These are phyloP conservation scores for Colaptes auratus DNA, from an alignment of 2,113 vertebrate species.

Conservation along the genomic window DNA sequence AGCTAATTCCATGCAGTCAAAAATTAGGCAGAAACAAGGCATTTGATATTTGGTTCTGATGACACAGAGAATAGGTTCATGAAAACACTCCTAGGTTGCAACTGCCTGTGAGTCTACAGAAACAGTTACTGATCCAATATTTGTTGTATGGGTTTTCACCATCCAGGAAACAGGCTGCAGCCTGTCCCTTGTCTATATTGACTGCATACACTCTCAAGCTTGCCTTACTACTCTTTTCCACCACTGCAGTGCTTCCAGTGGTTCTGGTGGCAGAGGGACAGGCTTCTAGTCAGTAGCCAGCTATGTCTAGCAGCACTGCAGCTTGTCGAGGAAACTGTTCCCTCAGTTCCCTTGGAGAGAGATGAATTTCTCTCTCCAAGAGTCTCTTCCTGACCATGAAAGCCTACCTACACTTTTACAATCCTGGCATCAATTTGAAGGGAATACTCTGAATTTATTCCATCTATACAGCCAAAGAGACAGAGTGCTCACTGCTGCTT, in stretches of 20 bases:
- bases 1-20: not conserved
- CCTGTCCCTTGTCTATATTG: not conserved
- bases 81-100: not conserved
- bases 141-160: not conserved
- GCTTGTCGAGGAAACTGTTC: not conserved
- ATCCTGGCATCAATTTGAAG: not conserved
- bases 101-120: too few relatives aligned
- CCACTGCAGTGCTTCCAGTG: accelerated
- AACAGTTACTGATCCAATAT: too few relatives aligned
- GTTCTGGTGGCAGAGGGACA: not conserved
- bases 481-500: not conserved
- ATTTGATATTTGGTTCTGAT: not conserved
- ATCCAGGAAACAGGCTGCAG: not conserved
- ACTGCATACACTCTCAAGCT: not conserved
- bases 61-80: not conserved
- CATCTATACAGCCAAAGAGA: not conserved
- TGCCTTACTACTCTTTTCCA: not conserved
- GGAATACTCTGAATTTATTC: not conserved
- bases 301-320: not conserved
- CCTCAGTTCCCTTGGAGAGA: too few relatives aligned
- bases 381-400: not conserved
- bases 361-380: not conserved
- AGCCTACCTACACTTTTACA: not conserved
- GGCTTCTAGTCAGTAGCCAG: not conserved
- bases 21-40: not conserved